Evolutionary conservation across 2,797 vertebrate genomes (phyloP).

Genomic region (Fistularia tabacaria): DNA sequence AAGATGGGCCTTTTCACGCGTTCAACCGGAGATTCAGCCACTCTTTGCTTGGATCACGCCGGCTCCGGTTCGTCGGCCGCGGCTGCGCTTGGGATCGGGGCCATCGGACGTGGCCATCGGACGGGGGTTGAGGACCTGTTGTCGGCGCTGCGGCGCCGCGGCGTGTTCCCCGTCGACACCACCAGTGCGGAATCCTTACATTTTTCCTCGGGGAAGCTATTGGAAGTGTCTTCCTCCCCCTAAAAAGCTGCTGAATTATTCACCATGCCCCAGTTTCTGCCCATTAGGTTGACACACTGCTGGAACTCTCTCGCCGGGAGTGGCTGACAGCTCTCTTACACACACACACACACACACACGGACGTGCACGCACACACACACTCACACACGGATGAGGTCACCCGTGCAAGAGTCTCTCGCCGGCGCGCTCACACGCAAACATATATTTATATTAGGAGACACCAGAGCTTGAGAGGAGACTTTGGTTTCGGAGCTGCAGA

Average conservation of each 20-base stretch:
- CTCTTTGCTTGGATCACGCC: no score
- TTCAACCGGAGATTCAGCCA: no score
- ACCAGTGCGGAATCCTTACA: slow-evolving; percentile 39
- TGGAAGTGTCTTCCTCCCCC: slow-evolving; percentile 68
- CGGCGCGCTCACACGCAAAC: not conserved
- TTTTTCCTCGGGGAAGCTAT: slow-evolving; percentile 62
- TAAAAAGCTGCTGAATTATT: slow-evolving; percentile 80
- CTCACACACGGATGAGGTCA: slow-evolving; percentile 17
- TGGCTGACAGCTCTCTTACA: slow-evolving; percentile 72
- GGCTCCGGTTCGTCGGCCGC: no score
- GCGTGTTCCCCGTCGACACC: slow-evolving; percentile 26
- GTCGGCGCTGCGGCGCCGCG: slow-evolving; percentile 8
- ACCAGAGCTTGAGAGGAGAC: slow-evolving; percentile 18
- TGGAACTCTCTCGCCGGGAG: slow-evolving; percentile 70
- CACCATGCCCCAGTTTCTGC: slow-evolving; percentile 77
- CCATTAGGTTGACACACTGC: slow-evolving; percentile 80
- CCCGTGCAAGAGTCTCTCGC: not conserved
- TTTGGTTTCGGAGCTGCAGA: slow-evolving; percentile 14
- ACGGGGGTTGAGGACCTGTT: no score
- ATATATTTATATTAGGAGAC: slow-evolving; percentile 19
- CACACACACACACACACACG: slow-evolving; percentile 21
- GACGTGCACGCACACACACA: slow-evolving; percentile 7
- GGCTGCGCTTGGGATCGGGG: no score
- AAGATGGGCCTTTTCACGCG: no score
- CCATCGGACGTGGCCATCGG: no score